phyloP scores from a whole-genome alignment of 2,797 vertebrate species.

The Sitta carolinensis region DNA sequence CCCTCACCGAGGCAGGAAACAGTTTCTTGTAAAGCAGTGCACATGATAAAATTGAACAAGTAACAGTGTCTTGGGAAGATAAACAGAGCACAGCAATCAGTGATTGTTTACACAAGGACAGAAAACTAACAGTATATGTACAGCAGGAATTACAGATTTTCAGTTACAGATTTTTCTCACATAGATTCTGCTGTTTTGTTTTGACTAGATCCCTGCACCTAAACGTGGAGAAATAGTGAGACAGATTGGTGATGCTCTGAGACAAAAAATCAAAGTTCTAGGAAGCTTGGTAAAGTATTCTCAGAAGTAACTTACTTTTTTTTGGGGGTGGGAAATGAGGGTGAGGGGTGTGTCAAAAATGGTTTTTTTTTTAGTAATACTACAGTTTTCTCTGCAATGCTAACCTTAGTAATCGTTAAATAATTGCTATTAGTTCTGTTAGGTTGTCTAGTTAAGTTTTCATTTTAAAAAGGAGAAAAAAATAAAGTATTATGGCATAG shows the following conservation, averaged over 20 bases:
- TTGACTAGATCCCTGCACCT: slow-evolving; percentile 88
- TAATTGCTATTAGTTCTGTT: neutral
- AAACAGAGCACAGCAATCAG: neutral
- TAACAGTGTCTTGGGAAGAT: neutral
- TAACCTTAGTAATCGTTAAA: neutral
- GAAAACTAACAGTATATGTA: neutral
- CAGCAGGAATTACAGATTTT: neutral
- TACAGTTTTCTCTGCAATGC: neutral
- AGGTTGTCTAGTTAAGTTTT: neutral
- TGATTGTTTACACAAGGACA: neutral
- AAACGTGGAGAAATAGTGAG: slow-evolving; percentile 96
- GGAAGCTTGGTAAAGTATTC: slow-evolving; percentile 85
- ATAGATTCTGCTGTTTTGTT: neutral
- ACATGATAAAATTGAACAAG: neutral
- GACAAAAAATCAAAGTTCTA: slow-evolving; percentile 90
- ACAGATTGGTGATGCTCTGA: slow-evolving; percentile 93
- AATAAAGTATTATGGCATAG: neutral
- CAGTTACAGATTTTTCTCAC: neutral
- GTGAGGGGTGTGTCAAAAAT: neutral
- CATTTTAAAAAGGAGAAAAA: neutral
- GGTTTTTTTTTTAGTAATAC: neutral
- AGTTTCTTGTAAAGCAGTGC: neutral
- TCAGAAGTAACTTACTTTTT: neutral
- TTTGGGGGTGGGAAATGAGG: neutral
- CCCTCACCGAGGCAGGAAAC: neutral